phyloP scores from a whole-genome alignment of 2,888 invertebrate genomes.

The Rhorus exstirpatorius region DNA sequence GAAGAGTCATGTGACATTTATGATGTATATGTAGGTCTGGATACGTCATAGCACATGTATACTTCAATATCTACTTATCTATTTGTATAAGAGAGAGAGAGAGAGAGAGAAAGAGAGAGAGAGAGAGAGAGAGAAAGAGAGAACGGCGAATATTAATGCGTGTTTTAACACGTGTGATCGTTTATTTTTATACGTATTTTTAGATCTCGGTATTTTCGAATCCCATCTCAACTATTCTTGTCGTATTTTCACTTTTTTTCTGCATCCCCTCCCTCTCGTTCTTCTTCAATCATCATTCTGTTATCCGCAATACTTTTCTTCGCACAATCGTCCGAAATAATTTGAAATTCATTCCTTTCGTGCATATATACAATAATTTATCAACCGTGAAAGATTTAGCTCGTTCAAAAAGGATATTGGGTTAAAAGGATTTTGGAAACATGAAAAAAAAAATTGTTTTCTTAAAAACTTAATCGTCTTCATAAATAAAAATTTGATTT shows the following conservation, averaged over 20 bases:
- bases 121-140: too few relatives aligned
- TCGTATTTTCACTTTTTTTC: conserved; percentile 40
- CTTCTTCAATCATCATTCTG: conserved; percentile 19
- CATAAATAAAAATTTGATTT: too few relatives aligned
- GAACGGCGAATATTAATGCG: conserved; percentile 81
- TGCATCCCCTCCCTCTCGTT: conserved; percentile 19
- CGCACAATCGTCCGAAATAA: not conserved
- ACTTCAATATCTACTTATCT: conserved; percentile 10
- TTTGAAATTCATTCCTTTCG: too few relatives aligned
- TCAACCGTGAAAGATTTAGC: too few relatives aligned
- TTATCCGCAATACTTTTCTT: conserved; percentile 17
- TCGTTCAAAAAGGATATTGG: too few relatives aligned
- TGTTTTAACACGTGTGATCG: conserved; percentile 84
- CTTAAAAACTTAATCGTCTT: too few relatives aligned
- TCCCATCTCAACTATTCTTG: conserved; percentile 82
- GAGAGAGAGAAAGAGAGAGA: too few relatives aligned
- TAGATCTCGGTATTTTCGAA: conserved; percentile 83
- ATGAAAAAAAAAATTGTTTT: too few relatives aligned
- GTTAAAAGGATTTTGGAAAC: too few relatives aligned
- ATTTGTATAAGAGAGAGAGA: conserved; percentile 2
- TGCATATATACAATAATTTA: too few relatives aligned
- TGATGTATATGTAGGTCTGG: not conserved
- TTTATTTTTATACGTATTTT: conserved; percentile 83
- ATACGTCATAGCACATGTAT: not conserved
- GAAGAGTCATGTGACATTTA: conserved; percentile 4